These are phyloP conservation scores for Campoplex nolae DNA, from an alignment of 2,888 invertebrate genomes.

Conservation along the genomic window DNA sequence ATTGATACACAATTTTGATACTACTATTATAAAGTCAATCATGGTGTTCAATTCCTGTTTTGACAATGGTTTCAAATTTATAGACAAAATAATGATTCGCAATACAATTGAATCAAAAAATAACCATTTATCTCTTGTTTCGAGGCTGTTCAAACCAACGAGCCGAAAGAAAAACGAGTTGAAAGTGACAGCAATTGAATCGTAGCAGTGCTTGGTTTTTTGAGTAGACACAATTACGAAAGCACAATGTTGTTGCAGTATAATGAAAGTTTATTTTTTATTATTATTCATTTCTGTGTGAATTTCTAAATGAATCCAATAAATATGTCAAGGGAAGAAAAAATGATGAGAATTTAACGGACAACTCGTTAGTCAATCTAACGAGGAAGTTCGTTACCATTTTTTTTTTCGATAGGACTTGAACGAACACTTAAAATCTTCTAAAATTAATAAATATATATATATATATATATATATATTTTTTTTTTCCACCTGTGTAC, in stretches of 20 bases:
- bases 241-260: not conserved
- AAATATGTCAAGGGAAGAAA: slow-evolving; percentile 3
- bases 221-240: not conserved
- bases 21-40: not conserved
- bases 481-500: slow-evolving; percentile 1
- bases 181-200: not conserved
- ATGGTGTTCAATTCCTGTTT: not conserved
- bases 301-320: slow-evolving; percentile 11
- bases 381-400: slow-evolving; percentile 24
- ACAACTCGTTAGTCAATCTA: slow-evolving; percentile 22
- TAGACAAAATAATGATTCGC: not conserved
- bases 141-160: not conserved
- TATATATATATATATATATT: too few relatives aligned
- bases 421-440: slow-evolving; percentile 15
- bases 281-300: not conserved
- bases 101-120: not conserved
- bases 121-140: not conserved
- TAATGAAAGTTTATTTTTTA: not conserved
- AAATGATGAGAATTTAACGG: not conserved
- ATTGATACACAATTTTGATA: not conserved
- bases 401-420: slow-evolving; percentile 3
- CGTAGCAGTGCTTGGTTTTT: not conserved
- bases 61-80: not conserved
- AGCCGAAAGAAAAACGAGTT: not conserved
- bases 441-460: not conserved